Evolutionary conservation across 1,140 invertebrate genomes (phyloP).

Genomic region (Conus ventricosus): DNA sequence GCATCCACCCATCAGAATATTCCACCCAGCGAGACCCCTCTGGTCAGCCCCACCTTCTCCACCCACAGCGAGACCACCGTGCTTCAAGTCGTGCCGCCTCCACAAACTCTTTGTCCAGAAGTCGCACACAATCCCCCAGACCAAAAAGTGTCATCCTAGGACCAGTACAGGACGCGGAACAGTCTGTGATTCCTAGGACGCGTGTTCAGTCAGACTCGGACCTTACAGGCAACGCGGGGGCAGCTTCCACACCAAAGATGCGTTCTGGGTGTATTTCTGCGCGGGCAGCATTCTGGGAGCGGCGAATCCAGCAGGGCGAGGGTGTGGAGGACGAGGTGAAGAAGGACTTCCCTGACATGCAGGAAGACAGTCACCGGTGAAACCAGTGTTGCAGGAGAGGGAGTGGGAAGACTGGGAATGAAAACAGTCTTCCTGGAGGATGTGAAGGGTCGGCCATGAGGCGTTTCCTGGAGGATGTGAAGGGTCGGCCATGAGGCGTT

Average conservation of each 20-base stretch:
- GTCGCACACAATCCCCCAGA: not conserved
- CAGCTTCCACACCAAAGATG: conserved; percentile 49
- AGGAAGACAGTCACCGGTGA: conserved; percentile 39
- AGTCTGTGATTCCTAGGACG: not conserved
- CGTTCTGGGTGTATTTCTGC: conserved; percentile 62
- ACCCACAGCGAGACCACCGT: not conserved
- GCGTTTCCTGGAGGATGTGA: too few relatives aligned
- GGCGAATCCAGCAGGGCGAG: conserved; percentile 53
- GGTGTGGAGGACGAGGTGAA: conserved; percentile 38
- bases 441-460: too few relatives aligned
- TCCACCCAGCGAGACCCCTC: too few relatives aligned
- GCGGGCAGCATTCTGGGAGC: conserved; percentile 66
- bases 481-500: too few relatives aligned
- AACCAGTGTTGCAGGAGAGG: too few relatives aligned
- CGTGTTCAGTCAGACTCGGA: not conserved
- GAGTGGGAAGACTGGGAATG: too few relatives aligned
- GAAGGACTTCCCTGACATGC: conserved; percentile 61
- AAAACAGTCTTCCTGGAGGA: too few relatives aligned
- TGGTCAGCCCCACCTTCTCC: not conserved
- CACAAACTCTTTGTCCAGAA: not conserved
- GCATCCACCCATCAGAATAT: too few relatives aligned
- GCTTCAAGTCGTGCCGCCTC: not conserved
- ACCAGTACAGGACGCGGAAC: not conserved
- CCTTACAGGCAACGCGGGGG: not conserved
- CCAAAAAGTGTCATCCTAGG: conserved; percentile 17